Evolutionary conservation across 2,797 vertebrate genomes (phyloP).

Genomic region (Lepus townsendii): DNA sequence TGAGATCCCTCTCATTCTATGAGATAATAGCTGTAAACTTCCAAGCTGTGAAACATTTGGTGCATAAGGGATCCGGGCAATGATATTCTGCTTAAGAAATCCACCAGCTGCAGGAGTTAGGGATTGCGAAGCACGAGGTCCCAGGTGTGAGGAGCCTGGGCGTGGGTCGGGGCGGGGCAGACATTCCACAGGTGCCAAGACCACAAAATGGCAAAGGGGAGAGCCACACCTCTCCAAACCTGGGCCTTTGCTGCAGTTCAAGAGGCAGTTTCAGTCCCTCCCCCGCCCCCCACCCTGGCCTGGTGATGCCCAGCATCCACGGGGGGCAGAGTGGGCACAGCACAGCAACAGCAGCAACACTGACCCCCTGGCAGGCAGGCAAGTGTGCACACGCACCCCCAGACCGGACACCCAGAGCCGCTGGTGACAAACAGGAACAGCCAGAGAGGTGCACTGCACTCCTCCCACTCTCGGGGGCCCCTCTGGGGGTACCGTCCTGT

Average conservation of each 20-base stretch:
- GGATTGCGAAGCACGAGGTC: background rate
- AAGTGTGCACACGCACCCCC: background rate
- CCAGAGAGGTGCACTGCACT: background rate
- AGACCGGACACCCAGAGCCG: background rate
- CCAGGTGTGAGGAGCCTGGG: background rate
- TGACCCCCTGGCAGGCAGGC: background rate
- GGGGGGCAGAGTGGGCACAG: background rate
- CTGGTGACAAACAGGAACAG: background rate
- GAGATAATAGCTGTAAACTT: slow-evolving; percentile 7
- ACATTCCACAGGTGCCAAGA: background rate
- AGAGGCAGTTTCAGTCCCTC: background rate
- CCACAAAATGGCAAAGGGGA: background rate
- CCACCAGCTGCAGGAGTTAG: background rate
- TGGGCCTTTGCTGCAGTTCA: background rate
- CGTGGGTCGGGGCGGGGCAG: rapidly evolving
- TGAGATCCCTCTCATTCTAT: slow-evolving; percentile 20
- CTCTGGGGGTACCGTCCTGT: background rate
- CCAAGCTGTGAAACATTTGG: background rate
- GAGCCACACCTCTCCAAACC: background rate
- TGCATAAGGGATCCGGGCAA: background rate
- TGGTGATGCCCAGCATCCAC: background rate
- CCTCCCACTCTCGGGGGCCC: background rate
- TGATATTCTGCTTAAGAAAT: background rate
- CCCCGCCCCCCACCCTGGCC: background rate
- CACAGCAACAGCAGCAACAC: background rate